Base-by-base conservation (phyloP, 2,888 invertebrate genomes). In the Lysandra bellargus region DNA sequence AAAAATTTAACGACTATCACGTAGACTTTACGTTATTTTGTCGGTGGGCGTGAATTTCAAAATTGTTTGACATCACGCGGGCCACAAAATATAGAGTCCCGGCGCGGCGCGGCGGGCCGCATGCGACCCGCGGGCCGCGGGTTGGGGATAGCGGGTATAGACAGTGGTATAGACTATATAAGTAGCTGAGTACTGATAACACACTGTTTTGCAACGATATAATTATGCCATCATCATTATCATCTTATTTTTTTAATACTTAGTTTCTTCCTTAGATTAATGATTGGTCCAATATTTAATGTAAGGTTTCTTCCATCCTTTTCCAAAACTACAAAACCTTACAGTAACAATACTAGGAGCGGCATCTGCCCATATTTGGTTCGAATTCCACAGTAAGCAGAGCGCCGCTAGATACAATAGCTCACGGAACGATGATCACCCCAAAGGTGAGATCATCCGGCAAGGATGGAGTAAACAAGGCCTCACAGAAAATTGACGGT, bases 351-450 rank as follows among this genome's bases (percentile, higher is more conserved):
- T 86, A 83, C 73, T 78, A 78, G 82, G 79, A 80, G 81, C 79
- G 82, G 85, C 83, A 84, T 83, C 85, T 82, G 85, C 86, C 92
- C 92, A 91, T 92, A 92, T 92, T 92, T 86, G 93, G 93, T 80
- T 80, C 84, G 91, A 90, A 91, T 92, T 89, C 90, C 90, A 85
- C 86, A 87, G 84, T 86, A 87, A 86, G 81, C 86, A 83, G 86
- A 88, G 88, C 88, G 88, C 37, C 33, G 30, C 33, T 69, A 69
- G 86, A 86, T 88, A 89, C 77, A 79, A 80, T 69, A 69, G 82
- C 85, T 86, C 84, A 88, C 87, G 87, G 86, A 82, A 85, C 82
- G 83, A 81, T 86, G 85, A 84, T 82, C 23, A 23, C 23, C 23
- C 23, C 23, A 23, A 23, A 23, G 23, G 23, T 23, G 23, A 0